Evolutionary conservation across 2,797 vertebrate genomes (phyloP).

Genomic region (Clarias pachynema): DNA sequence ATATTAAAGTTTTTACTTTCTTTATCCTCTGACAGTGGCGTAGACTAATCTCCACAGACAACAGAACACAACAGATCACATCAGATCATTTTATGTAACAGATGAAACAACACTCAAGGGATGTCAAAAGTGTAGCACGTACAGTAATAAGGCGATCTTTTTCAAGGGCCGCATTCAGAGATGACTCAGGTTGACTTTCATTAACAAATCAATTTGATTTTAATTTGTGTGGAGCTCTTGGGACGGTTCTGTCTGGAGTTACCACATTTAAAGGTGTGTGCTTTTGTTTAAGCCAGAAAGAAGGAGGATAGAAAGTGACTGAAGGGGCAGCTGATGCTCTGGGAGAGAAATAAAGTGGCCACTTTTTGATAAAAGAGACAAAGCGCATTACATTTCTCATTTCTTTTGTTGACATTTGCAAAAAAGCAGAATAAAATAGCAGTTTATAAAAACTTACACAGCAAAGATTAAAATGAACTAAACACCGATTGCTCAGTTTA

Average conservation of each 20-base stretch:
- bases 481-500: background rate
- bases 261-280: background rate
- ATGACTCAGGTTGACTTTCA: background rate
- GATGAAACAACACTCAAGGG: slow-evolving; percentile 40
- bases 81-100: slow-evolving; percentile 14
- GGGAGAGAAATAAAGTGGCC: no score
- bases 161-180: slow-evolving; percentile 50
- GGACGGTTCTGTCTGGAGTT: background rate
- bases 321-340: no score
- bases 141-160: slow-evolving; percentile 53
- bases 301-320: background rate
- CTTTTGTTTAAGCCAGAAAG: background rate
- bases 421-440: background rate
- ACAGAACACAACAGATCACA: slow-evolving; percentile 30
- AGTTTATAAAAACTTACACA: background rate
- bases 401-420: background rate
- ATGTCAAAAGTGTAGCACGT: slow-evolving; percentile 38
- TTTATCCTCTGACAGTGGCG: slow-evolving; percentile 32
- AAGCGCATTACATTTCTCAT: background rate
- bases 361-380: no score
- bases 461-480: background rate
- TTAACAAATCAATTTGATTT: background rate
- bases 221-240: background rate
- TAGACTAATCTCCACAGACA: slow-evolving; percentile 41
- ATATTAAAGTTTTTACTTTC: slow-evolving; percentile 19